Percentiles rank a stretch among this genome's conserved stretches.
Conservation (phyloP, 2,113 vertebrate species). For the Taxidea taxus region DNA sequence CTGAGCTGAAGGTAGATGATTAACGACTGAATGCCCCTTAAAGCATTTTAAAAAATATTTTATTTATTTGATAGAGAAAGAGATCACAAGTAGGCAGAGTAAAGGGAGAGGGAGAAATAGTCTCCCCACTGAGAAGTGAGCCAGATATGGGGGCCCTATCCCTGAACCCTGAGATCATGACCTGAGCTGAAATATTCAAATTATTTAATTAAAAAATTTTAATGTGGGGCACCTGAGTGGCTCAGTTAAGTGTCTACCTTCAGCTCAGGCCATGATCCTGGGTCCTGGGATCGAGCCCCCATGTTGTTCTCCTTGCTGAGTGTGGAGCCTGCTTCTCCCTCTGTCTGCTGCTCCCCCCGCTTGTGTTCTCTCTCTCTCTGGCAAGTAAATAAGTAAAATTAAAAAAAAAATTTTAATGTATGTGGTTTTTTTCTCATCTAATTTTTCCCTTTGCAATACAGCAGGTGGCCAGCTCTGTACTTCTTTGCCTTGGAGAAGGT, state of each 20-base stretch:
- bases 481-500: neutral
- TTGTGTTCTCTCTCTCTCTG: neutral
- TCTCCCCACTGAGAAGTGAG: too few relatives aligned
- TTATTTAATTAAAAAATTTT: neutral
- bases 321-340: neutral
- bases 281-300: neutral
- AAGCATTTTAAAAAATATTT: too few relatives aligned
- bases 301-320: neutral
- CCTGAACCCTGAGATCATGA: too few relatives aligned
- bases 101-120: too few relatives aligned
- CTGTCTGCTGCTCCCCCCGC: neutral
- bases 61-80: too few relatives aligned
- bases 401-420: neutral
- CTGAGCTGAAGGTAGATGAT: too few relatives aligned
- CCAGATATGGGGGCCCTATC: too few relatives aligned
- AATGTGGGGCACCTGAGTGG: neutral
- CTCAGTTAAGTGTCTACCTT: neutral
- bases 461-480: too few relatives aligned
- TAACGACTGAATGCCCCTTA: too few relatives aligned
- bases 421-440: neutral
- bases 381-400: neutral
- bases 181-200: neutral
- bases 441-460: neutral
- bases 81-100: too few relatives aligned
- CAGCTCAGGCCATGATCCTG: neutral